Evolutionary conservation across 2,888 invertebrate species (phyloP), one percentile per base, ranked within the genome.

Genomic region (Dioctria linearis): DNA sequence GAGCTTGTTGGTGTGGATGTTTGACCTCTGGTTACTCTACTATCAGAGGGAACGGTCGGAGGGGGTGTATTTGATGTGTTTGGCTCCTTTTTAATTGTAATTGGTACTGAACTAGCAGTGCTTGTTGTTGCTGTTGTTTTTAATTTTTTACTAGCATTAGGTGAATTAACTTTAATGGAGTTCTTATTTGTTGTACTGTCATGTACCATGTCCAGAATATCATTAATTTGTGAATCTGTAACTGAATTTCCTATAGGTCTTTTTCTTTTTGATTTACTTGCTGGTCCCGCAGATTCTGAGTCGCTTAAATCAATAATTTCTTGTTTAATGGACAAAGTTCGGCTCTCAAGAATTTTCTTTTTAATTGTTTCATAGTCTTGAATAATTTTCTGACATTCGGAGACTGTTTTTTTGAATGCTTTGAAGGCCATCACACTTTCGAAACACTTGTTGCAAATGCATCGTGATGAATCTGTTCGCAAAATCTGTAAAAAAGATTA

Each of bases 221-320:
- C 75, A 61, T 82, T 63, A 49, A 80, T 82, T 59, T 80, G 78
- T 2, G 82, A 82, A 67, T 82, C 80, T 3, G 82, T 80, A 3
- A 82, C 82, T 3, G 76, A 49, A 40, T 13, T 51, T 5, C 71
- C 49, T 37, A 51, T 25, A 5, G 57, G 46, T 4, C 57, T n/a
- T 46, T 59, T 66, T 6, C 9, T 73, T 5, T 57, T 25, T 46
- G 13, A 40, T 61, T 67, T 66, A 8, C 49, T 78, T 40, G 3
- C 6, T 13, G 13, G 13, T 13, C 11, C 9, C 25, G 11, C 2
- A 1, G 42, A 8, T 39, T 43, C 51, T 42, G n/a, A 2, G 3
- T 54, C 71, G 13, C 51, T 51, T 59, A 82, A 73, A 42, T 82
- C 82, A 8, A 82, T 80, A n/a, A 82, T 37, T 61, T 82, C 82